Evolutionary conservation across 2,113 vertebrate species (phyloP).

Genomic region (Mormyrus lacerda): DNA sequence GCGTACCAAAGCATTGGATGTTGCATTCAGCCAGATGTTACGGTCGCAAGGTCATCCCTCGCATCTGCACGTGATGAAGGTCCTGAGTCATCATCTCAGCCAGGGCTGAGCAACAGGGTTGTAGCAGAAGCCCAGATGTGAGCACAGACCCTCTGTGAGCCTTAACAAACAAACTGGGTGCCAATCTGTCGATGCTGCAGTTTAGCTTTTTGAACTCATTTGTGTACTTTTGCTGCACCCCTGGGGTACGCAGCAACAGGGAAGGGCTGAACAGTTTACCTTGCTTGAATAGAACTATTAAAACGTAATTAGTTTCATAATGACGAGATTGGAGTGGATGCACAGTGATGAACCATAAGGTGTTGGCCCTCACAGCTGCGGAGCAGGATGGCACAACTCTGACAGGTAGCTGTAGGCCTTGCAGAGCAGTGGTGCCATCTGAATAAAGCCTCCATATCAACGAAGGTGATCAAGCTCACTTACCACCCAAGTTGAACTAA

Average conservation of each 20-base stretch:
- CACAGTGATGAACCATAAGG: background rate
- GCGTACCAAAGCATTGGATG: background rate
- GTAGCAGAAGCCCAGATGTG: background rate
- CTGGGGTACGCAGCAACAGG: background rate
- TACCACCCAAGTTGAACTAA: background rate
- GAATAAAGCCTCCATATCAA: background rate
- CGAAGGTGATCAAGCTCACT: background rate
- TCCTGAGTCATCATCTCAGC: background rate
- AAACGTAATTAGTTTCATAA: slow-evolving; percentile 7
- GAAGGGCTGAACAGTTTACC: background rate
- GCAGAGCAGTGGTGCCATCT: background rate
- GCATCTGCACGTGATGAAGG: background rate
- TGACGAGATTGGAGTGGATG: background rate
- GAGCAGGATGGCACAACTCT: background rate
- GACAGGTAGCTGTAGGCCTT: background rate
- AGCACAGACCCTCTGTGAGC: background rate
- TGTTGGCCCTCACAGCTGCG: background rate
- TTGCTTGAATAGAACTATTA: slow-evolving; percentile 16
- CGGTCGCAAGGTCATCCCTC: background rate
- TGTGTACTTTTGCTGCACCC: background rate
- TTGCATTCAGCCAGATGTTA: background rate
- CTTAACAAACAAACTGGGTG: background rate
- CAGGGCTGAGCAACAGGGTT: background rate
- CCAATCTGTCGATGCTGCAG: slow-evolving; percentile 27
- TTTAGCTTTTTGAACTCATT: background rate